Base-by-base conservation (phyloP, 2,888 invertebrate genomes). In the Thecophora atra region DNA sequence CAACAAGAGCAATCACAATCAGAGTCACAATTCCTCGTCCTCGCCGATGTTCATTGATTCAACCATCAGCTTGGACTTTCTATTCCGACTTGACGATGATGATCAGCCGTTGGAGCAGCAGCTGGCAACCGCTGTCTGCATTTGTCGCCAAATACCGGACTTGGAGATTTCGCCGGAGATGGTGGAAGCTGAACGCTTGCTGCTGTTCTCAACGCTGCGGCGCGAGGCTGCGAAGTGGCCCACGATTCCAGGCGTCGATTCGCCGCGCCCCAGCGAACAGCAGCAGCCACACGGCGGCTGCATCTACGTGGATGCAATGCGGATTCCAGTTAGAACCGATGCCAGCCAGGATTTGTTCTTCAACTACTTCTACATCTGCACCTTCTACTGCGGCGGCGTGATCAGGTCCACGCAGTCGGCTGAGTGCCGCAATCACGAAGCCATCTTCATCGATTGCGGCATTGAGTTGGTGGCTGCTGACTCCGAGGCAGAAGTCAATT, bases 121-220 rank as follows among this genome's bases (percentile, higher is more conserved):
- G 77, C 80, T 88, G 8, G 83, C 85, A 3, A 87, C 88, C 76
- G 88, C 88, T 1, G 82, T 89, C 13, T 85, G 79, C 19, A 81
- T 88, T 26, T 89, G 89, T 72, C 83, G 85, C 1, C 84, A 84
- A 37, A 82, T 85, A 76, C 88, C 88, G 11, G 87, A 88, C 74
- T 85, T 89, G 73, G 82, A 84, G 66, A 82, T 82, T 15, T 88
- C 88, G n/a, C 76, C 82, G 0, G 88, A 89, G 79, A 87, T 88
- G 80, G 85, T 89, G 0, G 89, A 89, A 76, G 89, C 88, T 0
- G 89, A 89, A 76, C 84, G 88, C 2, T 80, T 88, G 24, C 75
- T 89, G 11, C 77, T 89, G 2, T 80, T 87, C 72, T 87, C 88
- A 6, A 77, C 81, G 3, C 71, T 87, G 21, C 80, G 80, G 42